Percentiles rank a stretch among this genome's conserved stretches.
phyloP scores from a whole-genome alignment of 2,888 invertebrate genomes.

The Amaurobius ferox region DNA sequence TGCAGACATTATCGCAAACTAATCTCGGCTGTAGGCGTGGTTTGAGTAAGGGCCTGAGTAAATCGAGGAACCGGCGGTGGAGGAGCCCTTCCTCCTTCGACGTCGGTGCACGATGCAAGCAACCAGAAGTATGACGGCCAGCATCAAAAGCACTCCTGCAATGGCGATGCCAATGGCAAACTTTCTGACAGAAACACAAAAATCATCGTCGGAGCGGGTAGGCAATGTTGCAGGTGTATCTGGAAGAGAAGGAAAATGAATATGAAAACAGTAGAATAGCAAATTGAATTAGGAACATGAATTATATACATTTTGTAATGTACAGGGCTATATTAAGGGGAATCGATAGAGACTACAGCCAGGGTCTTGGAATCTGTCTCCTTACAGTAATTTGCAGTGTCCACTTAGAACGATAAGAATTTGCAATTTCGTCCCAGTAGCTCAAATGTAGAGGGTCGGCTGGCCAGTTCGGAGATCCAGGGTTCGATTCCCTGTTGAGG shows the following conservation, averaged over 20 bases:
- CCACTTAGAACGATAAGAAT: too few relatives aligned
- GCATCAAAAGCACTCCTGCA: constrained; percentile 91
- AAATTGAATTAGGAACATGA: too few relatives aligned
- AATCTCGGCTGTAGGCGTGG: constrained; percentile 84
- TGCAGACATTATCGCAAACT: constrained; percentile 21
- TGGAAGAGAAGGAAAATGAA: not conserved
- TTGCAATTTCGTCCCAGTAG: too few relatives aligned
- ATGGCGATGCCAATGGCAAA: constrained; percentile 95
- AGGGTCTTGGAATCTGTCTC: too few relatives aligned
- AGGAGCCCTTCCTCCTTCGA: constrained; percentile 82
- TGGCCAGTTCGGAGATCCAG: too few relatives aligned
- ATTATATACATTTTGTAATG: too few relatives aligned
- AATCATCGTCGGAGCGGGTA: constrained; percentile 79
- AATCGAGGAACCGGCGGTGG: constrained; percentile 89
- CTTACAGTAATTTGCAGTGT: too few relatives aligned
- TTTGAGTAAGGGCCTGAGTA: constrained; percentile 96
- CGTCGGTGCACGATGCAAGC: constrained; percentile 87
- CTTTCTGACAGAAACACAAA: constrained; percentile 92
- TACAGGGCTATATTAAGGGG: too few relatives aligned
- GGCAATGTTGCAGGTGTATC: constrained; percentile 28
- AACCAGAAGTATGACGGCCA: constrained; percentile 91
- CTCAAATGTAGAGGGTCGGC: too few relatives aligned
- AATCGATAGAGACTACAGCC: too few relatives aligned
- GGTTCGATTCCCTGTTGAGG: too few relatives aligned
- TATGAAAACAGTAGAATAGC: too few relatives aligned